Base-by-base conservation (phyloP, 1,140 invertebrate species). In the Drosophila serrata region DNA sequence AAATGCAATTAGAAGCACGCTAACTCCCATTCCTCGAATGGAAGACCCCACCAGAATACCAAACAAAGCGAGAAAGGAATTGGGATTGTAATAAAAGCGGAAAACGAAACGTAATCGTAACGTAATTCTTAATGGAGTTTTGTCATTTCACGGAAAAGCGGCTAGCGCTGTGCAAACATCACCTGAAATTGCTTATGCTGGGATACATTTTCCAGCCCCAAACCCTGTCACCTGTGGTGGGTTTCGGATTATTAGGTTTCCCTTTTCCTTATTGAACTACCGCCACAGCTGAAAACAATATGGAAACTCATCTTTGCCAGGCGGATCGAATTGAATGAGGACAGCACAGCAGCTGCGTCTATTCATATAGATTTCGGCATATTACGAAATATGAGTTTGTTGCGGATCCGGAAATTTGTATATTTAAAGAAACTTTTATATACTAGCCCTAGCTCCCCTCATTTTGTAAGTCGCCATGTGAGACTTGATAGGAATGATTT, bases 1-100 rank as follows among this genome's bases (percentile, higher is more conserved):
- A 90, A 90, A 90, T 90, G 85, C 85, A 90, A 90, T 90, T 90
- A 90, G 85, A 90, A 64, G 81, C 81, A 74, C 73, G 46, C 67
- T 43, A 56, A 60, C 85, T 73, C 64, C 56, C 75, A 35, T 48
- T 39, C 40, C 65, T 65, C 60, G 37, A 45, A 46, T 77, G 76
- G 62, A 64, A 49, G 24, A 56, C 35, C 62, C 69, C 64, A 46
- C 37, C 61, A 65, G 49, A 77, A 61, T 51, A 61, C 59, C 76
- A 75, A 74, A 57, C 59, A 64, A n/a, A 40, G 45, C 59, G 43
- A 43, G 75, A 77, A 77, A 60, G 63, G 56, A 69, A 77, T 68
- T 15, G 57, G 51, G 77, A 77, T 58, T 72, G 57, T 46, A 78
- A 78, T 70, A 62, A 78, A 65, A 53, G 58, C 62, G 29, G 72